These are phyloP conservation scores for Microtus ochrogaster DNA, from an alignment of 2,113 vertebrate species.

Conservation along the genomic window DNA sequence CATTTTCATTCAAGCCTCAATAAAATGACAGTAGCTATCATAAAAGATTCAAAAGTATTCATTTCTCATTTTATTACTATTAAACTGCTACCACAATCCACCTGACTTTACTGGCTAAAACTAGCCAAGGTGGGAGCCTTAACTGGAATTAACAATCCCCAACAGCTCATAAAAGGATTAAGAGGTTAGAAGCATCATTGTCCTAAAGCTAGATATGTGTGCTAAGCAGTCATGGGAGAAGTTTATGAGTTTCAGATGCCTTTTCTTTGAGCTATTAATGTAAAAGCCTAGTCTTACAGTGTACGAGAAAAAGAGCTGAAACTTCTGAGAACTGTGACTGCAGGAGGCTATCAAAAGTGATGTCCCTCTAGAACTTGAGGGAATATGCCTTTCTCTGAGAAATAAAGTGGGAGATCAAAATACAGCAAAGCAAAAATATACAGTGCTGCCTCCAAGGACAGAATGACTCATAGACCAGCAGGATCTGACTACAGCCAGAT, in stretches of 20 bases:
- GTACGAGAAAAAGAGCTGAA: constrained; percentile 25
- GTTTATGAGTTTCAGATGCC: constrained; percentile 65
- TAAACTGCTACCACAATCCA: constrained; percentile 76
- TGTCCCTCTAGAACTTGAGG: not conserved
- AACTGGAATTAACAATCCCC: constrained; percentile 75
- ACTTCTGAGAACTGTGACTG: constrained; percentile 2
- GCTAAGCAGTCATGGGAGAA: constrained; percentile 53
- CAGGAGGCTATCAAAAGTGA: not conserved
- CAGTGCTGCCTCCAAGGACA: not conserved
- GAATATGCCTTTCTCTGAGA: not conserved
- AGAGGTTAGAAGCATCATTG: constrained; percentile 64
- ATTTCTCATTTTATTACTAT: constrained; percentile 81
- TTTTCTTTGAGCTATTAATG: constrained; percentile 62
- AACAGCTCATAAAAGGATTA: constrained; percentile 68
- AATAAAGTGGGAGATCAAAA: constrained; percentile 42
- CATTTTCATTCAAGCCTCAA: constrained; percentile 78
- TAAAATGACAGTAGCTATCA: constrained; percentile 75
- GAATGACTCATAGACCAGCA: not conserved
- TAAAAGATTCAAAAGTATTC: constrained; percentile 83
- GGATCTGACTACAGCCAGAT: not conserved
- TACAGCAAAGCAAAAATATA: constrained; percentile 30
- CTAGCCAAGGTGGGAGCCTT: constrained; percentile 71
- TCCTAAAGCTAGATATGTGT: not conserved
- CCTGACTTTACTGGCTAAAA: constrained; percentile 81
- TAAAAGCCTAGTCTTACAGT: not conserved